phyloP scores from a whole-genome alignment of 2,113 vertebrate genomes.

The Albula glossodonta region DNA sequence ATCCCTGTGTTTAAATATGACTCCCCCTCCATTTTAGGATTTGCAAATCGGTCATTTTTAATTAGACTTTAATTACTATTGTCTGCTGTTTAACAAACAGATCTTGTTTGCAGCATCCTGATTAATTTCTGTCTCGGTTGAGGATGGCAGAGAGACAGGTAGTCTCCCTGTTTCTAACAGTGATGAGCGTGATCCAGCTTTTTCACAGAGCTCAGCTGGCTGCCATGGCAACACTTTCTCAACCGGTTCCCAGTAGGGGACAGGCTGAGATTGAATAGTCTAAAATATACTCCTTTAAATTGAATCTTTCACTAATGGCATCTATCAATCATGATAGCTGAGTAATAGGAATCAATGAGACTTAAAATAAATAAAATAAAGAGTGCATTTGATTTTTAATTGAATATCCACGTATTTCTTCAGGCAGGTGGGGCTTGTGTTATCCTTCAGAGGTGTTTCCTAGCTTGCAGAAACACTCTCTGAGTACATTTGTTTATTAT shows the following conservation, averaged over 20 bases:
- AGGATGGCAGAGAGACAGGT: not conserved
- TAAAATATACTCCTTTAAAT: not conserved
- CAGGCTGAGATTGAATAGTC: not conserved
- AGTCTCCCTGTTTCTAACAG: not conserved
- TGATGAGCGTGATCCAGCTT: not conserved
- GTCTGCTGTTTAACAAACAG: not conserved
- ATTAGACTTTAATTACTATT: not conserved
- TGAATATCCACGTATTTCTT: too few species aligned
- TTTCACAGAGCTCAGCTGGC: not conserved
- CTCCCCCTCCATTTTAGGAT: too few species aligned
- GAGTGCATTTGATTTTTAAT: too few species aligned
- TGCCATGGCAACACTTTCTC: conserved; percentile 22
- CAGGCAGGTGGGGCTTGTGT: too few species aligned
- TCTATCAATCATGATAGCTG: not conserved
- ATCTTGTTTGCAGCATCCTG: too few species aligned
- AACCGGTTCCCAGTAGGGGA: not conserved
- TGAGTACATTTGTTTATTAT: not conserved
- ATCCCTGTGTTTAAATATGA: too few species aligned
- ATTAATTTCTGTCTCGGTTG: not conserved
- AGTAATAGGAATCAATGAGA: not conserved
- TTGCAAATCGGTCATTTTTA: too few species aligned
- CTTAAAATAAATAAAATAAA: too few species aligned
- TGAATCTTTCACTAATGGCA: not conserved
- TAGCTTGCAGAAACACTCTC: too few species aligned
- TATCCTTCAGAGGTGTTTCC: too few species aligned